phyloP scores from a whole-genome alignment of 2,797 vertebrate species.

The Sebastes oblongus region DNA sequence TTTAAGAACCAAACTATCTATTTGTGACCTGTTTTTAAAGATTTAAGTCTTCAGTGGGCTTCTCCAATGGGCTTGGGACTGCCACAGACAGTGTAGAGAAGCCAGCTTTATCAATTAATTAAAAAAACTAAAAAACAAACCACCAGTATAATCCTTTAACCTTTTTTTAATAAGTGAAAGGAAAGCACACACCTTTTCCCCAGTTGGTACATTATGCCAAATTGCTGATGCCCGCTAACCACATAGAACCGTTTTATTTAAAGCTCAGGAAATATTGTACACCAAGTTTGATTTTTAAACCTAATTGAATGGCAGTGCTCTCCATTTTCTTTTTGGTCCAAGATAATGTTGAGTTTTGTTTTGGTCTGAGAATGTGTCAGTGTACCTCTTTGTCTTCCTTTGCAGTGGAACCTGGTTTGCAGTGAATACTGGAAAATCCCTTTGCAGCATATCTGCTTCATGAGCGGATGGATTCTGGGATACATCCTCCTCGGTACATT shows the following conservation, averaged over 20 bases:
- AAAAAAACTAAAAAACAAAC: not conserved
- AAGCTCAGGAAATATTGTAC: not conserved
- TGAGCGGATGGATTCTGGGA: conserved; percentile 88
- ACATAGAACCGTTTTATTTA: not conserved
- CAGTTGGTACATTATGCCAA: not conserved
- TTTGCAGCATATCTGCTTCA: conserved; percentile 85
- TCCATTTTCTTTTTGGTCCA: not conserved
- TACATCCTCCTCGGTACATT: conserved; percentile 83
- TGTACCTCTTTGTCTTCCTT: conserved; percentile 1
- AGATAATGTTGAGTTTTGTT: not conserved
- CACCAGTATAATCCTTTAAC: not conserved
- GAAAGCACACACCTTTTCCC: not conserved
- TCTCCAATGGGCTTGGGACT: no score
- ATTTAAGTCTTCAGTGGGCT: not conserved
- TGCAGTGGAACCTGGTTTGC: conserved; percentile 91
- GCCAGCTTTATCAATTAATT: not conserved
- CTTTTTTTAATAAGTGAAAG: not conserved
- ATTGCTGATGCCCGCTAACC: not conserved
- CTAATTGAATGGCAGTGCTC: not conserved
- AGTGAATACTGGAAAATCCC: conserved; percentile 87
- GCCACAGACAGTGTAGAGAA: not conserved
- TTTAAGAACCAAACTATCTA: not conserved
- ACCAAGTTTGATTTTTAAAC: not conserved
- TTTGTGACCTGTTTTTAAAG: not conserved
- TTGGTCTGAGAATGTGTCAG: not conserved